These are phyloP conservation scores for Gymnorhina tibicen DNA, from an alignment of 2,113 vertebrate species.

Conservation along the genomic window DNA sequence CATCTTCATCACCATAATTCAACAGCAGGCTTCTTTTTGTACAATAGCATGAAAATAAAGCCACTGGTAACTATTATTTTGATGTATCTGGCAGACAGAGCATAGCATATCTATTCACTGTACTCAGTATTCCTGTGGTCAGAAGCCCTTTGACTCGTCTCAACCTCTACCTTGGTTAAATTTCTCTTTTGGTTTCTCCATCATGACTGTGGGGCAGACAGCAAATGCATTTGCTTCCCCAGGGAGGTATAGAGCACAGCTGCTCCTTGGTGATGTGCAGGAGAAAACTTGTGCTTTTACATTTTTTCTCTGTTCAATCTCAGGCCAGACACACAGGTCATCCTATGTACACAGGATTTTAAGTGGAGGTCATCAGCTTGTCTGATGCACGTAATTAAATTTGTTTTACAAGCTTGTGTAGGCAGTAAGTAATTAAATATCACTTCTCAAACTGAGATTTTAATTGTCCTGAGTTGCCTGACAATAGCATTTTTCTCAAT, in stretches of 20 bases:
- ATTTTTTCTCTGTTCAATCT: background rate
- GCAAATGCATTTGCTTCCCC: background rate
- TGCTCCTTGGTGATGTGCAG: background rate
- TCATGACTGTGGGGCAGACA: background rate
- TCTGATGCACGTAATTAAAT: slow-evolving; percentile 53
- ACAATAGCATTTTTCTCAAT: slow-evolving; percentile 24
- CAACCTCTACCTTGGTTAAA: background rate
- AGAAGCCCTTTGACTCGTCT: background rate
- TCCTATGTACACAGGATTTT: slow-evolving; percentile 21
- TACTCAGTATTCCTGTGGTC: background rate
- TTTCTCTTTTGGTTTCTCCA: background rate
- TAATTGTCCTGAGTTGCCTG: slow-evolving; percentile 20
- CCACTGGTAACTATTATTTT: background rate
- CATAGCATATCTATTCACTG: fast-evolving
- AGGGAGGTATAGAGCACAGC: background rate
- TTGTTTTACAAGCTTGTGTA: slow-evolving; percentile 60
- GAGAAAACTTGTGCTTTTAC: background rate
- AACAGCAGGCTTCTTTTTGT: background rate
- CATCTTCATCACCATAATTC: background rate
- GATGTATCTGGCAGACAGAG: background rate
- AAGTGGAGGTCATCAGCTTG: slow-evolving; percentile 47
- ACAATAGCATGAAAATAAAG: background rate
- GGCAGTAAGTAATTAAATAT: slow-evolving; percentile 61
- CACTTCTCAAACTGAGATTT: slow-evolving; percentile 39
- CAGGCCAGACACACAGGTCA: slow-evolving; percentile 21